Conservation (phyloP, 2,113 vertebrate genomes). For the Rhagologus leucostigma region DNA sequence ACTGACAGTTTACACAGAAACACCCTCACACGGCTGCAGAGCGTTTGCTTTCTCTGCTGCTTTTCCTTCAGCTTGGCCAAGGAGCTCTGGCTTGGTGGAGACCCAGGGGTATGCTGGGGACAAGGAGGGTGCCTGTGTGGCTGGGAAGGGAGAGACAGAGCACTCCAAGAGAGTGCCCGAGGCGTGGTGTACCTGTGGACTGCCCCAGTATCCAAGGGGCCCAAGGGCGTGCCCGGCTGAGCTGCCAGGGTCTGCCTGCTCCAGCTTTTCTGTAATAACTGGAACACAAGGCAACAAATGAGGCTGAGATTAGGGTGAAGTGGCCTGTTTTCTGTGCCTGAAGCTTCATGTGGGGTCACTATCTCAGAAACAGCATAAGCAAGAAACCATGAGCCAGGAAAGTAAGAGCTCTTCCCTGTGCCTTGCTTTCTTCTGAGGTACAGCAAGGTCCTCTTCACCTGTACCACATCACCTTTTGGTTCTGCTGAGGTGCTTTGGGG, state of each 20-base stretch:
- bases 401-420: neutral
- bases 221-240: neutral
- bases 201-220: neutral
- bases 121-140: neutral
- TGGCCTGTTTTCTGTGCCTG: neutral
- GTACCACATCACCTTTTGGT: neutral
- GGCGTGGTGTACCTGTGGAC: fast-evolving
- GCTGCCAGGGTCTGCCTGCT: neutral
- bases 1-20: neutral
- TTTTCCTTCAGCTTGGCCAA: neutral
- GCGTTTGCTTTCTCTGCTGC: neutral
- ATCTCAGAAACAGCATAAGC: neutral
- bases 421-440: neutral
- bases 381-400: neutral
- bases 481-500: neutral
- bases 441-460: neutral
- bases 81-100: neutral
- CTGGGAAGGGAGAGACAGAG: neutral
- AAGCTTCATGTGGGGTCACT: neutral
- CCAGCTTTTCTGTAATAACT: neutral
- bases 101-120: neutral
- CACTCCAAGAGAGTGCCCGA: fast-evolving
- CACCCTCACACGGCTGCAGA: neutral
- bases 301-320: neutral
- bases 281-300: neutral